phyloP scores from a whole-genome alignment of 2,888 invertebrate genomes.

The Tenthredo scrophulariae region DNA sequence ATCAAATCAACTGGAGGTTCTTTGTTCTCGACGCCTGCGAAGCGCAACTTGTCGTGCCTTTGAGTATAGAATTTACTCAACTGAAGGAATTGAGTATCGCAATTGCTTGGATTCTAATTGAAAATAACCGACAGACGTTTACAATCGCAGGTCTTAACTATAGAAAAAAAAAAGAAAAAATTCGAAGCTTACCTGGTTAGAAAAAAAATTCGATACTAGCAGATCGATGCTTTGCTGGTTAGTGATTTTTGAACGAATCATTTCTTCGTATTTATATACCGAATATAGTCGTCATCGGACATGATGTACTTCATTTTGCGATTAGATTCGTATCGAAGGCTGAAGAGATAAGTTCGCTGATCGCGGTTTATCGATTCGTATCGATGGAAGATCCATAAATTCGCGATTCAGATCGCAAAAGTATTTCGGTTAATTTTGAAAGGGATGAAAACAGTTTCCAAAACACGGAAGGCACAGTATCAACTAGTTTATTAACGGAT shows the following conservation, averaged over 20 bases:
- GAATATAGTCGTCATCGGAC: conserved; percentile 1
- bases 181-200: neutral
- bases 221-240: neutral
- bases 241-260: conserved; percentile 18
- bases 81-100: neutral
- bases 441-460: neutral
- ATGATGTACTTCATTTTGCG: conserved; percentile 20
- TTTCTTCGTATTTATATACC: neutral
- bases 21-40: neutral
- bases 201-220: neutral
- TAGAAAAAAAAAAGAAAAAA: neutral
- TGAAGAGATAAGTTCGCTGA: conserved; percentile 18
- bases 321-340: conserved; percentile 37
- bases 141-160: neutral
- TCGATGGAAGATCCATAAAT: neutral
- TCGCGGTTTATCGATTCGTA: neutral
- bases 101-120: neutral
- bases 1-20: neutral
- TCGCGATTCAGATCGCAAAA: neutral
- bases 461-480: too few species aligned
- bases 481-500: neutral
- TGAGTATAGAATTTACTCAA: neutral
- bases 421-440: neutral
- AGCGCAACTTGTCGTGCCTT: conserved; percentile 4
- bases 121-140: too few species aligned